Evolutionary conservation across 2,888 invertebrate genomes (phyloP).

Genomic region (Drosophila meridionalis): DNA sequence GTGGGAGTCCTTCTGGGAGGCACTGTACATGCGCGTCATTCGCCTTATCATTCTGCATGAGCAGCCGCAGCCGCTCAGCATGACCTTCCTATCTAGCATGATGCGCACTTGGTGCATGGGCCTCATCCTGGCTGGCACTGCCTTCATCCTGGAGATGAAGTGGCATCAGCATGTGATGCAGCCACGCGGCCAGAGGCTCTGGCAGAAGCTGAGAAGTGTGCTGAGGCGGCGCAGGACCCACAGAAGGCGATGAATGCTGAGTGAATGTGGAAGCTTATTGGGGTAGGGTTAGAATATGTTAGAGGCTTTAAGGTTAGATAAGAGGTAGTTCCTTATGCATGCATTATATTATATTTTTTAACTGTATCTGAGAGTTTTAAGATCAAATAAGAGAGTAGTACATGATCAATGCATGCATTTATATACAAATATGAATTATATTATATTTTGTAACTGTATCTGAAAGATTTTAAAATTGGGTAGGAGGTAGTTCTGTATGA

Average conservation of each 20-base stretch:
- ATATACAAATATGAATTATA: too few species aligned
- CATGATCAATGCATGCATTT: too few species aligned
- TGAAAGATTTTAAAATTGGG: too few species aligned
- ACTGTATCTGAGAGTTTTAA: too few species aligned
- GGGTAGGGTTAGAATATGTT: too few species aligned
- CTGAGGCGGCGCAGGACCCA: slow-evolving; percentile 11
- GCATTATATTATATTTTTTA: too few species aligned
- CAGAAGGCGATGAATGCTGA: background rate
- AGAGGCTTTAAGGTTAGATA: background rate
- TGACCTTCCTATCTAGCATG: slow-evolving; percentile 66
- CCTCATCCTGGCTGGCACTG: slow-evolving; percentile 52
- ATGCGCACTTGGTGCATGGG: slow-evolving; percentile 70
- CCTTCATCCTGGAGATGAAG: slow-evolving; percentile 69
- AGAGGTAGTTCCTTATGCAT: background rate
- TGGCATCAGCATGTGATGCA: slow-evolving; percentile 40
- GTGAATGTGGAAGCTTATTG: background rate
- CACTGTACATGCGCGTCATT: slow-evolving; percentile 58
- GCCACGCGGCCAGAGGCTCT: background rate
- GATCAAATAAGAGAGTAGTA: too few species aligned
- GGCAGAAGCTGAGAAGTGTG: background rate
- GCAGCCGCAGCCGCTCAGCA: slow-evolving; percentile 54
- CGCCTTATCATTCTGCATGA: slow-evolving; percentile 47
- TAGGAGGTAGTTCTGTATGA: too few species aligned
- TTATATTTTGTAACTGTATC: too few species aligned
- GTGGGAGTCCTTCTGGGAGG: slow-evolving; percentile 69